phyloP scores from a whole-genome alignment of 2,888 invertebrate genomes.

The Cantharis rufa region DNA sequence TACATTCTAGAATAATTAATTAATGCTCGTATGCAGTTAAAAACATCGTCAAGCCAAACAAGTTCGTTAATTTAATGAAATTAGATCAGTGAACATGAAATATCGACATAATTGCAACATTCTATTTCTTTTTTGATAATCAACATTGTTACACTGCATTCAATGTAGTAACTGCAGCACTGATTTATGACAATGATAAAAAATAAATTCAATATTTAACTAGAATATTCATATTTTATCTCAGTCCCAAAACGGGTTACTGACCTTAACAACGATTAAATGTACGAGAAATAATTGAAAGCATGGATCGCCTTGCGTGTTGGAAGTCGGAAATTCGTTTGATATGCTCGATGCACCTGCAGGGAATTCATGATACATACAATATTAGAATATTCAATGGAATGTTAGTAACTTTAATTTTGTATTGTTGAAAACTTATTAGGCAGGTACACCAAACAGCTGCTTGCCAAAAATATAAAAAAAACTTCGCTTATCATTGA shows the following conservation, averaged over 20 bases:
- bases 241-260: neutral
- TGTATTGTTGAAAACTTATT: neutral
- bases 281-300: constrained; percentile 10
- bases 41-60: neutral
- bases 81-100: neutral
- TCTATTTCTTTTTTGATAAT: neutral
- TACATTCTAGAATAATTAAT: neutral
- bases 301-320: constrained; percentile 10
- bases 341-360: constrained; percentile 4
- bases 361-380: neutral
- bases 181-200: neutral
- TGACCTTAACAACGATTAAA: constrained; percentile 3
- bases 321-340: constrained; percentile 1
- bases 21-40: neutral
- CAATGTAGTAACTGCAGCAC: neutral
- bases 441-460: neutral
- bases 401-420: neutral
- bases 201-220: neutral
- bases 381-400: neutral
- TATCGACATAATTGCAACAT: neutral
- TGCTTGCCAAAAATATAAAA: neutral
- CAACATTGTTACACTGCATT: neutral
- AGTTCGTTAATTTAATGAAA: neutral
- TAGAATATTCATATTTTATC: neutral
- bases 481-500: neutral